Evolutionary conservation across 2,888 invertebrate species (phyloP).

Genomic region (Apodemia zela): DNA sequence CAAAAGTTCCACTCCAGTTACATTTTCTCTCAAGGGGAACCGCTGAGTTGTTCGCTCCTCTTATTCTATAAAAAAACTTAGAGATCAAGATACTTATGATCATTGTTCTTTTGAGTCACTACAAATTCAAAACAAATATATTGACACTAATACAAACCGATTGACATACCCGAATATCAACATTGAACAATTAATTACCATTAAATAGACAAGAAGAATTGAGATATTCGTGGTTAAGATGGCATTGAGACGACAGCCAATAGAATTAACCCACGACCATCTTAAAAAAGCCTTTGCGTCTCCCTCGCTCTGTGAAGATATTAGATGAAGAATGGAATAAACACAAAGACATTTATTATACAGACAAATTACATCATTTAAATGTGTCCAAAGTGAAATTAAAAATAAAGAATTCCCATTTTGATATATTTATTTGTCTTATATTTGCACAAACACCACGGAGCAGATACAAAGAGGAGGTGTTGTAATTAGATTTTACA

Average conservation of each 20-base stretch:
- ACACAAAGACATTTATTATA: too few relatives aligned
- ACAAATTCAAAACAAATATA: conserved; percentile 26
- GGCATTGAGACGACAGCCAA: conserved; percentile 75
- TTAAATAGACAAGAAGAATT: conserved; percentile 64
- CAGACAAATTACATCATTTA: too few relatives aligned
- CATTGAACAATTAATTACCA: conserved; percentile 70
- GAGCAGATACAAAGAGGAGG: too few relatives aligned
- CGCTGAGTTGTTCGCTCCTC: not conserved
- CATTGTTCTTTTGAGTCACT: not conserved
- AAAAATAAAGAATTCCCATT: too few relatives aligned
- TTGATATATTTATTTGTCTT: too few relatives aligned
- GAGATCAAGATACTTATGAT: not conserved
- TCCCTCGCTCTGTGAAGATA: not conserved
- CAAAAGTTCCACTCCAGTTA: too few relatives aligned
- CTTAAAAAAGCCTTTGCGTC: not conserved
- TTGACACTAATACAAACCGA: conserved; percentile 66
- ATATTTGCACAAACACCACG: too few relatives aligned
- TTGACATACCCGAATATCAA: conserved; percentile 66
- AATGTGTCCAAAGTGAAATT: too few relatives aligned
- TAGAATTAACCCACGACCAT: conserved; percentile 8
- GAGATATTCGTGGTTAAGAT: conserved; percentile 66
- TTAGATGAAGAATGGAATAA: conserved; percentile 15
- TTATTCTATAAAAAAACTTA: not conserved
- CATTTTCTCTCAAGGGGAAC: too few relatives aligned
- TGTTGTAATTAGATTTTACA: too few relatives aligned